phyloP scores from a whole-genome alignment of 2,888 invertebrate genomes.

The Andrena trimmerana region DNA sequence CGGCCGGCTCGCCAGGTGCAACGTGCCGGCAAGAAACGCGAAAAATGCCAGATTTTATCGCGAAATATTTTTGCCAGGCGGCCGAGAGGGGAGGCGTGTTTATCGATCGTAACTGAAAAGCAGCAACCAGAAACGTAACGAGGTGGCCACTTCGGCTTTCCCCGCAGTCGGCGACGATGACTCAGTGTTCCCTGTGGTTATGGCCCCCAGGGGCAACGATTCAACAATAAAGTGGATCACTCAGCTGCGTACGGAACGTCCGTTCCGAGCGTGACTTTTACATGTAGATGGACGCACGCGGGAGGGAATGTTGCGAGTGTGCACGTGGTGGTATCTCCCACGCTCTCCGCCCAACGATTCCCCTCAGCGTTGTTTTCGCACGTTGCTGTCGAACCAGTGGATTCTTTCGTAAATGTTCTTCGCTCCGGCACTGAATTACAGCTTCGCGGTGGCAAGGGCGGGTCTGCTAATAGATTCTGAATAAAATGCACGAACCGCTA shows the following conservation, averaged over 20 bases:
- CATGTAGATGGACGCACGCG: too few species aligned
- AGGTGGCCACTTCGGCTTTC: conserved; percentile 54
- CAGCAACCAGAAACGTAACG: conserved; percentile 57
- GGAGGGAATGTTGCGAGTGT: too few species aligned
- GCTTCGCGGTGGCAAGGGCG: too few species aligned
- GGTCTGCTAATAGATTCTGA: too few species aligned
- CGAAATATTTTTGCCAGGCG: conserved; percentile 26
- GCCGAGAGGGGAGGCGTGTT: conserved; percentile 26
- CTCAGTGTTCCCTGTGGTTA: conserved; percentile 59
- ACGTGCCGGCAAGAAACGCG: conserved; percentile 13
- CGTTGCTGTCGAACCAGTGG: too few species aligned
- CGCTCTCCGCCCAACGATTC: too few species aligned
- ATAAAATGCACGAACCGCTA: too few species aligned
- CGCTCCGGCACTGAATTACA: too few species aligned
- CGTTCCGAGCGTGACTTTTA: neutral
- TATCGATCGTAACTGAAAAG: conserved; percentile 63
- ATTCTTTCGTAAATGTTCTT: too few species aligned
- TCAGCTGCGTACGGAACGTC: neutral
- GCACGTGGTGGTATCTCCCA: too few species aligned
- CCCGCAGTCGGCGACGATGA: conserved; percentile 58
- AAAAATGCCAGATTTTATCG: conserved; percentile 32
- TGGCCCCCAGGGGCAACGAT: conserved; percentile 59
- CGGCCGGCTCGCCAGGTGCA: neutral
- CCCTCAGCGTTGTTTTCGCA: too few species aligned
- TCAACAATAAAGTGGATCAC: conserved; percentile 47